Evolutionary conservation across 2,888 invertebrate genomes (phyloP), one percentile per base, ranked within the genome.

Genomic region (Thelaira solivaga): DNA sequence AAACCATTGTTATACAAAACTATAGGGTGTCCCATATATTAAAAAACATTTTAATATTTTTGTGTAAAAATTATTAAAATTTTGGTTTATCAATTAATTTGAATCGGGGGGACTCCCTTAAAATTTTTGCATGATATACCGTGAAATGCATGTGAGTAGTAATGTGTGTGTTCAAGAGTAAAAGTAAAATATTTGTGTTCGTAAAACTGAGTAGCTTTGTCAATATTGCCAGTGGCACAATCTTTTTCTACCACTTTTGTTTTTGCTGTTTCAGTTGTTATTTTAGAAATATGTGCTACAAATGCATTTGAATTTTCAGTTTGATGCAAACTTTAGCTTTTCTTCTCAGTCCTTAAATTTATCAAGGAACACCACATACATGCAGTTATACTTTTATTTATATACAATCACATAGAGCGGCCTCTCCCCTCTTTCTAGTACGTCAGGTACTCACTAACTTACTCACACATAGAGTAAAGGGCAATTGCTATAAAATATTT

Each of bases 281-380:
- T 81, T 81, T 81, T 80, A 82, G 81, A 83, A 81, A 81, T 83
- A 85, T n/a, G n/a, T n/a, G n/a, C n/a, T n/a, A n/a, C n/a, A n/a
- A n/a, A n/a, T n/a, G n/a, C n/a, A n/a, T 83, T 83, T 83, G 81
- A 83, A 83, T 83, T 80, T 81, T 82, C 71, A 80, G 83, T n/a
- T 51, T 55, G 24, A 20, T 26, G 20, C 13, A 57, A 34, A 29
- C 36, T 61, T 47, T 41, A 24, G 6, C 5, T 80, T 82, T 80
- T 77, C 65, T 69, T 69, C 64, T 77, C 11, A 45, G 34, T 47
- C n/a, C n/a, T n/a, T n/a, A n/a, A 57, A 47, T 82, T 83, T 82
- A 80, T 68, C 62, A 73, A 78, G 72, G 79, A 75, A 73, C 47
- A 22, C 11, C 45, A 26, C 34, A 36, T 11, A 57, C 45, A 34